phyloP scores from a whole-genome alignment of 1,140 invertebrate species.

The Zaprionus ornatus region DNA sequence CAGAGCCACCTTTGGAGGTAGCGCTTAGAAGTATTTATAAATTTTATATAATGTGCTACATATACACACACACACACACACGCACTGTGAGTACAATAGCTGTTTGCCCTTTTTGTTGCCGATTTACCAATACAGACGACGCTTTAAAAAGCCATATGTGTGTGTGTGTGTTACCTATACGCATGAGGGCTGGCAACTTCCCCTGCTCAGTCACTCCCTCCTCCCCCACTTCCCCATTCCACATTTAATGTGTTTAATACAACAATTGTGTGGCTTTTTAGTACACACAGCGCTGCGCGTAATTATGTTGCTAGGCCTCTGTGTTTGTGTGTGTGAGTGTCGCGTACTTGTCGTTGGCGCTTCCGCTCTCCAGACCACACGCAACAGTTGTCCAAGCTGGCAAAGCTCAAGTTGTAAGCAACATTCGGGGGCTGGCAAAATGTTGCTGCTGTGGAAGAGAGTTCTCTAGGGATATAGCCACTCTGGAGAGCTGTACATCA shows the following conservation, averaged over 20 bases:
- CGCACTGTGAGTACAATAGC: constrained; percentile 70
- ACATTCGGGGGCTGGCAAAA: constrained; percentile 8
- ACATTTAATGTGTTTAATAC: constrained; percentile 65
- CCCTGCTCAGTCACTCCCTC: background rate
- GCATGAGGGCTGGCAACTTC: background rate
- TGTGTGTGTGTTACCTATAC: constrained; percentile 53
- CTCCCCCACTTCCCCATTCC: background rate
- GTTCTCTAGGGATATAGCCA: too few species aligned
- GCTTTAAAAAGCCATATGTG: constrained; percentile 63
- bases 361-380: constrained; percentile 35
- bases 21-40: constrained; percentile 77
- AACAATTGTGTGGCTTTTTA: constrained; percentile 78
- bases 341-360: background rate
- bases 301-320: constrained; percentile 42
- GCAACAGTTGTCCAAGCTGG: constrained; percentile 70
- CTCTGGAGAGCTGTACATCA: too few species aligned
- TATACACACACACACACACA: constrained; percentile 33
- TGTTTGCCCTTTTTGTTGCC: constrained; percentile 67
- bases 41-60: constrained; percentile 75
- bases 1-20: constrained; percentile 62
- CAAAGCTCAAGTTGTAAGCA: constrained; percentile 38
- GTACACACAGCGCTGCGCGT: constrained; percentile 51
- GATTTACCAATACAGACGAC: constrained; percentile 75
- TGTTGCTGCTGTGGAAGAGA: too few species aligned
- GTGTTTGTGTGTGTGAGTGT: constrained; percentile 12